Evolutionary conservation across 2,797 vertebrate genomes (phyloP), one percentile per base, ranked within the genome.

Genomic region (Nothura maculosa): DNA sequence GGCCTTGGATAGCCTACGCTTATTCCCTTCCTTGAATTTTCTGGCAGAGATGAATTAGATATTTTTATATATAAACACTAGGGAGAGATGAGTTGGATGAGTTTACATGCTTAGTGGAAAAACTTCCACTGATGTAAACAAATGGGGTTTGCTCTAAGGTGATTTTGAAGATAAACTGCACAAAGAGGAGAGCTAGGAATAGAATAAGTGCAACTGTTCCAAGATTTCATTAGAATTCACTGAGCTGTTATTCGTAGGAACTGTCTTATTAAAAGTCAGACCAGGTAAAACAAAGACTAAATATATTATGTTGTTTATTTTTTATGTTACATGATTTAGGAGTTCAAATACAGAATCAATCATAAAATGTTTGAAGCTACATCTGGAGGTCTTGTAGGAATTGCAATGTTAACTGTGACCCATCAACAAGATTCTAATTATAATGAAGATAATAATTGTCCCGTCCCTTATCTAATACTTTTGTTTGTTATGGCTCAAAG

Each of bases 51-150:
- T 62, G 69, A 40, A 92, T 91, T 92, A 89, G 80, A 77, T 95
- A 94, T 96, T 94, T 94, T 94, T 93, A 76, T 81, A 84, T 69
- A 84, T 87, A 96, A 94, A 94, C 85, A 93, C 60, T 30, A 18
- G 74, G 61, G 77, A 95, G 67, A 81, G 66, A 85, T 70, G 90
- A 60, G 70, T 74, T 92, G 63, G 55, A 48, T 89, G 80, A 88
- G 70, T 94, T 96, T 95, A 93, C 57, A 84, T 76, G 76, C 73
- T 60, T 87, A 76, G 79, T 81, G 63, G 93, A 94, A 96, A 96
- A 95, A 83, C 69, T 85, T 93, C 73, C 74, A 89, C 79, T 70
- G 89, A 94, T 91, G 76, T 93, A 96, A 95, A 95, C 85, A 96
- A 87, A 43, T 67, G 48, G 12, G 25, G 36, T 84, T 95, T 94